These are phyloP conservation scores for Oreamnos americanus DNA, from an alignment of 2,113 vertebrate genomes.

Conservation along the genomic window DNA sequence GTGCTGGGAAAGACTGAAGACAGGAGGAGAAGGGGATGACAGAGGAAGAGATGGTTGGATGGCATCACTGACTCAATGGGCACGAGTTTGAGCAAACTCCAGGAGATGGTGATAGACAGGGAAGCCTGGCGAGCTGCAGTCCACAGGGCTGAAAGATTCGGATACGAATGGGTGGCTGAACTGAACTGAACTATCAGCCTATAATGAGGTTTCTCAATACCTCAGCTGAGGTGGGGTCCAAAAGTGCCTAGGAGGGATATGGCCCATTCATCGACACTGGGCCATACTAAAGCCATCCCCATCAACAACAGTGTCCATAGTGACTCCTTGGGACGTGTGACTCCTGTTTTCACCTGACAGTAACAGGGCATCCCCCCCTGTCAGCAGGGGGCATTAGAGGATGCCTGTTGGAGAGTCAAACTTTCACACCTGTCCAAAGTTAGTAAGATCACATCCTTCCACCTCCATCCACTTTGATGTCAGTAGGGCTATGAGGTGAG, in stretches of 20 bases:
- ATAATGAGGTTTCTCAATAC: not conserved
- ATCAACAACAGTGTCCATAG: not conserved
- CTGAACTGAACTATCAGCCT: not conserved
- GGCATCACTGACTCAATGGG: not conserved
- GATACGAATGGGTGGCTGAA: not conserved
- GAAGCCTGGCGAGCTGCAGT: not conserved
- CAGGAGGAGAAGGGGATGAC: not conserved
- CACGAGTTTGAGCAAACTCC: not conserved
- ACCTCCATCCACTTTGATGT: not conserved
- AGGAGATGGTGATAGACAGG: not conserved
- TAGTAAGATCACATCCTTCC: not conserved
- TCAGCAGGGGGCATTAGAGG: not conserved
- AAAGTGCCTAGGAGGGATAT: not conserved
- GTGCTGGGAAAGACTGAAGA: not conserved
- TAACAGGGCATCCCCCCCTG: not conserved
- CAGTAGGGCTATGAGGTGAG: not conserved
- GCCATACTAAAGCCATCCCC: not conserved
- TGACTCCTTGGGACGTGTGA: not conserved
- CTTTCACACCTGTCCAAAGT: not conserved
- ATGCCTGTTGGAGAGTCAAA: not conserved
- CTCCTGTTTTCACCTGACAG: not conserved
- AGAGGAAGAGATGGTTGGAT: not conserved
- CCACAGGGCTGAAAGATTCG: rapidly evolving
- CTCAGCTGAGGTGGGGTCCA: not conserved
- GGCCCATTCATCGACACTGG: not conserved